Percentiles rank a stretch among this genome's conserved stretches.
Conservation (phyloP, 2,797 vertebrate genomes). For the Synaphobranchus kaupii region DNA sequence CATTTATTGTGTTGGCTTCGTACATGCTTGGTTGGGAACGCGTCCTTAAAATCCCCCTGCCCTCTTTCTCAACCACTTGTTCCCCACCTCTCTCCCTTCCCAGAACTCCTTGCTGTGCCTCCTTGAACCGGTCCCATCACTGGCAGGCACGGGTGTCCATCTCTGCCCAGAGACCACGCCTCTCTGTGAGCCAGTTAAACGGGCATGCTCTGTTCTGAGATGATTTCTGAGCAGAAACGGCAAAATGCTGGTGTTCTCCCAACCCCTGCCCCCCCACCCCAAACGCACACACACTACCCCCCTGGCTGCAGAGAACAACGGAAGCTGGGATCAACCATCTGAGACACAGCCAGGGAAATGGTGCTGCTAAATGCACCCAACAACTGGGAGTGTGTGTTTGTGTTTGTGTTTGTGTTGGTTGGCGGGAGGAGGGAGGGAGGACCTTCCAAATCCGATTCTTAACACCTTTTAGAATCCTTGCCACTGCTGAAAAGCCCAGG, state of each 20-base stretch:
- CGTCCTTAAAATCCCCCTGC: conserved; percentile 14
- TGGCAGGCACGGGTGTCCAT: not conserved
- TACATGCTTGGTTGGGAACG: not conserved
- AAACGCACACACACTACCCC: not conserved
- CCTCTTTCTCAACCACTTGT: not conserved
- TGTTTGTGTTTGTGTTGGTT: not conserved
- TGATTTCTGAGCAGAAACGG: not conserved
- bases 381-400: not conserved
- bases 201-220: not conserved
- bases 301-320: not conserved
- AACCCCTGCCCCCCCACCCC: not conserved
- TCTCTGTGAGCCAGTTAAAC: not conserved
- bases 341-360: not conserved
- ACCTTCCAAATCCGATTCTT: conserved; percentile 24
- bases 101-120: not conserved
- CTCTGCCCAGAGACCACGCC: not conserved
- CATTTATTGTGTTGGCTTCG: not conserved
- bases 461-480: conserved; percentile 30
- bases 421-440: not conserved
- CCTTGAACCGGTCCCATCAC: not conserved
- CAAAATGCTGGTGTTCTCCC: not conserved
- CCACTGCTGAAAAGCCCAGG: conserved; percentile 12
- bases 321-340: not conserved
- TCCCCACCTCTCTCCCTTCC: conserved; percentile 16
- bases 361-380: not conserved